These are phyloP conservation scores for Lasioglossum villosulum DNA, from an alignment of 2,888 invertebrate genomes.

Conservation along the genomic window DNA sequence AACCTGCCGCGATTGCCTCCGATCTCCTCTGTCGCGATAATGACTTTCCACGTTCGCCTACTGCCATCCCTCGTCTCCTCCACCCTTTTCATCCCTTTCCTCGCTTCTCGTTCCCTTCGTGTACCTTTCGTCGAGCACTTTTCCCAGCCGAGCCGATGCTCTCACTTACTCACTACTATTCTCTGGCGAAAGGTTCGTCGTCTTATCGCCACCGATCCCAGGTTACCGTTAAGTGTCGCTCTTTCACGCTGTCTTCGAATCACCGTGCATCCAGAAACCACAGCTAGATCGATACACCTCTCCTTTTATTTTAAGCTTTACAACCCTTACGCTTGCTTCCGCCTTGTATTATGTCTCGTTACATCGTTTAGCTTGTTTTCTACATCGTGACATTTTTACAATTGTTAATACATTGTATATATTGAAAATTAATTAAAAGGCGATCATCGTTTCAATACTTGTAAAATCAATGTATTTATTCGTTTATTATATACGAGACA, in stretches of 20 bases:
- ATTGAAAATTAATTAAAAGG: no score
- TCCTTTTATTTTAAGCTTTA: not conserved
- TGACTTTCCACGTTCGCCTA: conserved; percentile 62
- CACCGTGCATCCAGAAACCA: not conserved
- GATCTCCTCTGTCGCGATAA: conserved; percentile 72
- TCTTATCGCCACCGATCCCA: not conserved
- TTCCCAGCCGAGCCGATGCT: not conserved
- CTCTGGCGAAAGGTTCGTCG: not conserved
- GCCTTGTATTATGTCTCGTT: not conserved
- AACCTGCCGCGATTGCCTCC: conserved; percentile 63
- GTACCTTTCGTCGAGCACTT: not conserved
- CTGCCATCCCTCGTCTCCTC: conserved; percentile 17
- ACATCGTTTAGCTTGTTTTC: no score
- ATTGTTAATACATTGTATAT: no score
- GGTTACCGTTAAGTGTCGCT: conserved; percentile 13
- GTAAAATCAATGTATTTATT: no score
- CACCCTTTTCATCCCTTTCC: not conserved
- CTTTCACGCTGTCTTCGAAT: not conserved
- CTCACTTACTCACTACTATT: not conserved
- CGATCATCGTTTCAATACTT: no score
- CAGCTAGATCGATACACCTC: not conserved
- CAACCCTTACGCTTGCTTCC: no score
- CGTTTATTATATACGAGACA: no score
- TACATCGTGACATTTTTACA: no score
- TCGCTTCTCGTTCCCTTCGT: not conserved